Conservation (phyloP, 2,888 invertebrate species). For the Cephus nigrinus region DNA sequence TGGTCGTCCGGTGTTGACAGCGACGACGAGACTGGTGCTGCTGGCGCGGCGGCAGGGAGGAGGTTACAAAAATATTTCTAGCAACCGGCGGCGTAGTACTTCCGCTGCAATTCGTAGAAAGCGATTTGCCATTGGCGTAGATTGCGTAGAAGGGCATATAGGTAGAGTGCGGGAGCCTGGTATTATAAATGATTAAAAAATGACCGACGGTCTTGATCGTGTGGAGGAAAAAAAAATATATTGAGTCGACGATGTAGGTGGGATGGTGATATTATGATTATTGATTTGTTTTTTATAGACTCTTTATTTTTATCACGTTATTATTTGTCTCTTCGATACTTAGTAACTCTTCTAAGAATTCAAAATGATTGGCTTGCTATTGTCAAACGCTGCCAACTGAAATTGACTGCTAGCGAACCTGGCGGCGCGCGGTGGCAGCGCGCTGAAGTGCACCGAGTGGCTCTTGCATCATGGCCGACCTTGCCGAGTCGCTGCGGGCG, state of each 20-base stretch:
- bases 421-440: background rate
- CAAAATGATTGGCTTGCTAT: background rate
- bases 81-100: background rate
- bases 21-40: background rate
- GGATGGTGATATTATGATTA: background rate
- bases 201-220: background rate
- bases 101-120: background rate
- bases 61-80: conserved; percentile 9
- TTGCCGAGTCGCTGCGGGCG: conserved; percentile 49
- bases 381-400: background rate
- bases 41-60: background rate
- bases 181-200: background rate
- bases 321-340: background rate
- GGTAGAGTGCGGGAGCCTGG: background rate
- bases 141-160: background rate
- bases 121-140: background rate
- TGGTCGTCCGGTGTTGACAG: conserved; percentile 23
- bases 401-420: background rate
- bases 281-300: background rate
- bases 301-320: background rate
- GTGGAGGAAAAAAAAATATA: background rate
- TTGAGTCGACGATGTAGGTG: too few relatives aligned
- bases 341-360: background rate
- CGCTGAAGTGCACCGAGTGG: conserved; percentile 14
- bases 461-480: conserved; percentile 54